A percentile compares a stretch with the other conserved stretches of the same genome.
Evolutionary conservation across 1,140 invertebrate genomes (phyloP).

Genomic region (Bombyx mori): DNA sequence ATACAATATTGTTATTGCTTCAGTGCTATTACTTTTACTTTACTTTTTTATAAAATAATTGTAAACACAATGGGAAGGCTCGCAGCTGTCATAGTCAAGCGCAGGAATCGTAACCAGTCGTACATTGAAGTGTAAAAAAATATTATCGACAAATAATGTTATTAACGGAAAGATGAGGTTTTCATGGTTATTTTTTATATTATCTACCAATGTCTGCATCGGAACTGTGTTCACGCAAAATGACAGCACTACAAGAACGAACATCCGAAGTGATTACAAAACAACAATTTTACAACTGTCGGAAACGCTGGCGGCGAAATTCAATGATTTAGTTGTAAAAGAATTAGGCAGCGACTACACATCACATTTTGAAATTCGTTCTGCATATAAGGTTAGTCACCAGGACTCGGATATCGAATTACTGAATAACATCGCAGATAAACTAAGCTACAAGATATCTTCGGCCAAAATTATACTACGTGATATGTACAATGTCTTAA

Average conservation of each 20-base stretch:
- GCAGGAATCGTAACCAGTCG: background rate
- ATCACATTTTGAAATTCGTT: conserved; percentile 46
- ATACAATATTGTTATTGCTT: no score
- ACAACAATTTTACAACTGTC: conserved; percentile 42
- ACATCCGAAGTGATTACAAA: conserved; percentile 46
- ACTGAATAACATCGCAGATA: conserved; percentile 43
- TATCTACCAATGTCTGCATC: conserved; percentile 22
- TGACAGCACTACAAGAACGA: conserved; percentile 45
- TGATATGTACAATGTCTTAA: conserved; percentile 53
- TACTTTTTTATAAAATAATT: no score
- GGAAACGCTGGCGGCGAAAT: conserved; percentile 45
- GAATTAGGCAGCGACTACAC: conserved; percentile 56
- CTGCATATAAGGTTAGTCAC: conserved; percentile 44
- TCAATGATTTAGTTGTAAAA: conserved; percentile 48
- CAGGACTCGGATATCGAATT: conserved; percentile 39
- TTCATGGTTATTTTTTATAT: conserved; percentile 41
- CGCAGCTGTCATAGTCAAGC: background rate
- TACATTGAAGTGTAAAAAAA: background rate
- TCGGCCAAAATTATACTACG: conserved; percentile 49
- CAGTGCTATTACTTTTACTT: no score
- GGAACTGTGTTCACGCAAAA: conserved; percentile 32
- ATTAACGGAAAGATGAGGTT: conserved; percentile 33
- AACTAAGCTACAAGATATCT: conserved; percentile 51
- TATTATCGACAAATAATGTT: background rate
- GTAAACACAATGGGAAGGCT: background rate